Evolutionary conservation across 2,888 invertebrate species (phyloP).

Genomic region (Philopedon plagiatum): DNA sequence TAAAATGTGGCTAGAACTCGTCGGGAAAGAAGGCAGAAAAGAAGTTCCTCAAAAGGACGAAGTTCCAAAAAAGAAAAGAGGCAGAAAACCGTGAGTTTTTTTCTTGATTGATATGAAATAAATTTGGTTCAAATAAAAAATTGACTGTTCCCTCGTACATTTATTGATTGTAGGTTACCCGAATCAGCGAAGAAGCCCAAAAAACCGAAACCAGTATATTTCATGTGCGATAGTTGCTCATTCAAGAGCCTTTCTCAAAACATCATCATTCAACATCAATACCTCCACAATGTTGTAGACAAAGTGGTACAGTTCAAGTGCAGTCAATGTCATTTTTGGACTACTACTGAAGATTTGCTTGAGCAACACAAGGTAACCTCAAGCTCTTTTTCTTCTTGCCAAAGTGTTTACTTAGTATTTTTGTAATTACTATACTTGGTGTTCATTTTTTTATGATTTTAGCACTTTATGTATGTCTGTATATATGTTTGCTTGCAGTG

Average conservation of each 20-base stretch:
- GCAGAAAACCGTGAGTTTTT: slow-evolving; percentile 16
- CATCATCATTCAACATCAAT: slow-evolving; percentile 34
- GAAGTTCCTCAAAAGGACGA: background rate
- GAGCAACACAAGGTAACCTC: slow-evolving; percentile 32
- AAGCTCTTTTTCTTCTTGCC: too few relatives aligned
- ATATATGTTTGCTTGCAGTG: too few relatives aligned
- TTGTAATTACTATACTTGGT: too few relatives aligned
- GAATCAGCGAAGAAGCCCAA: background rate
- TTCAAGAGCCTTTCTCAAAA: slow-evolving; percentile 39
- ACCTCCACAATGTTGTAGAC: slow-evolving; percentile 33
- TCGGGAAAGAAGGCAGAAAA: slow-evolving; percentile 4
- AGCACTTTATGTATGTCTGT: too few relatives aligned
- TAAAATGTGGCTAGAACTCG: slow-evolving; percentile 42
- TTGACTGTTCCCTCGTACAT: too few relatives aligned
- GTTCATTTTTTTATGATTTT: too few relatives aligned
- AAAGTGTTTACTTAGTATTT: too few relatives aligned
- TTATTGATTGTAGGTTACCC: background rate
- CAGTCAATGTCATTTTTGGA: slow-evolving; percentile 23
- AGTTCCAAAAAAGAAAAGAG: slow-evolving; percentile 15
- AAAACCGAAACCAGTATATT: background rate
- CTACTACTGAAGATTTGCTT: slow-evolving; percentile 25
- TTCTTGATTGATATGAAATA: too few relatives aligned
- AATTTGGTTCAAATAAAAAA: too few relatives aligned
- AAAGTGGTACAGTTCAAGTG: slow-evolving; percentile 18
- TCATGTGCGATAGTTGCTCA: slow-evolving; percentile 21